These are phyloP conservation scores for Clarias fuscus DNA, from an alignment of 2,797 vertebrate genomes.

Conservation along the genomic window DNA sequence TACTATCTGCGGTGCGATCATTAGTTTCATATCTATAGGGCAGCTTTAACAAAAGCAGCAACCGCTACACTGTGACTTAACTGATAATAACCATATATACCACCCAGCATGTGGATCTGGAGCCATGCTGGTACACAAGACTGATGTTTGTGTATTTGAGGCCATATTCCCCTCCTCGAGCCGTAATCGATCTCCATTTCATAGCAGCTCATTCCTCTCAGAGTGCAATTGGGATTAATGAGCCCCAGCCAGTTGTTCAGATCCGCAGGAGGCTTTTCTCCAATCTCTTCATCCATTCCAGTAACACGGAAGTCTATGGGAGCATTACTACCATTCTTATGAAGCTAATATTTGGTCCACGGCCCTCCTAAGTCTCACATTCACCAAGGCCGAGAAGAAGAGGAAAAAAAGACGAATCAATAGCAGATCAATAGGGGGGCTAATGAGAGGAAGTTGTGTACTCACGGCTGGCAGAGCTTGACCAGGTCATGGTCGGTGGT, in stretches of 20 bases:
- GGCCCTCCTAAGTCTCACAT: neutral
- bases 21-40: constrained; percentile 14
- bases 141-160: constrained; percentile 46
- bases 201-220: constrained; percentile 37
- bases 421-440: constrained; percentile 52
- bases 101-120: constrained; percentile 24
- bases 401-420: constrained; percentile 30
- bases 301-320: constrained; percentile 25
- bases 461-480: constrained; percentile 98
- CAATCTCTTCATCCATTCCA: constrained; percentile 43
- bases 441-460: constrained; percentile 65
- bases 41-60: constrained; percentile 16
- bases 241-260: constrained; percentile 47
- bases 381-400: neutral
- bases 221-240: constrained; percentile 50
- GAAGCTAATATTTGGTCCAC: constrained; percentile 6
- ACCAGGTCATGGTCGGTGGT: constrained; percentile 99
- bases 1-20: neutral
- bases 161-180: constrained; percentile 43
- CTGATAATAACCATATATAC: constrained; percentile 35
- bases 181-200: constrained; percentile 54
- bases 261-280: constrained; percentile 40
- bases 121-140: constrained; percentile 41
- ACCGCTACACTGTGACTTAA: neutral
- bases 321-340: constrained; percentile 26